A percentile compares a stretch with the other conserved stretches of the same genome.
Conservation (phyloP, 2,888 invertebrate species). For the Polydrusus cervinus region DNA sequence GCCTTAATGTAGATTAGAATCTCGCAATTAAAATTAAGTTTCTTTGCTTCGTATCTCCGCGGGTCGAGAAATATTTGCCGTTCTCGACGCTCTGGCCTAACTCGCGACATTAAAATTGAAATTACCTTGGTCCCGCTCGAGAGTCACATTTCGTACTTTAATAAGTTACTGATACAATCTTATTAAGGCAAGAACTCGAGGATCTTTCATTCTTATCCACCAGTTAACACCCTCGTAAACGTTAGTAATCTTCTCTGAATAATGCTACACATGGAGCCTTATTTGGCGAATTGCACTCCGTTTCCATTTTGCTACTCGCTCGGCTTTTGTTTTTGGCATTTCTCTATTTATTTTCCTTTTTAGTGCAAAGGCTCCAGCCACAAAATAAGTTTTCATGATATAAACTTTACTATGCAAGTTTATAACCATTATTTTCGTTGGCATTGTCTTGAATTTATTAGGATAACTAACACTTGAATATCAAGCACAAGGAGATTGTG, state of each 20-base stretch:
- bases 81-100: constrained; percentile 31
- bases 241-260: constrained; percentile 33
- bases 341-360: constrained; percentile 23
- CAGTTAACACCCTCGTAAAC: constrained; percentile 40
- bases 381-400: constrained; percentile 26
- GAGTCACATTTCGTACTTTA: constrained; percentile 29
- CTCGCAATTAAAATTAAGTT: constrained; percentile 66
- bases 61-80: constrained; percentile 61
- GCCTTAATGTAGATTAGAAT: constrained; percentile 65
- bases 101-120: constrained; percentile 39
- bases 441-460: constrained; percentile 19
- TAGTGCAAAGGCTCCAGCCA: constrained; percentile 12
- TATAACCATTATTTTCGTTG: constrained; percentile 20
- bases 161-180: constrained; percentile 35
- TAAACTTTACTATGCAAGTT: constrained; percentile 19
- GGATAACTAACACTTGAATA: background rate
- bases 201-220: constrained; percentile 39
- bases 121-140: constrained; percentile 26
- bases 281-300: constrained; percentile 25
- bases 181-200: constrained; percentile 35
- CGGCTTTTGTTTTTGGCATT: constrained; percentile 22
- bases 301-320: constrained; percentile 24
- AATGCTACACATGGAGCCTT: constrained; percentile 28
- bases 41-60: constrained; percentile 58
- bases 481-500: background rate